Percentiles rank a stretch among this genome's conserved stretches.
Evolutionary conservation across 2,113 vertebrate species (phyloP).

Genomic region (Protomyctophum bolini): DNA sequence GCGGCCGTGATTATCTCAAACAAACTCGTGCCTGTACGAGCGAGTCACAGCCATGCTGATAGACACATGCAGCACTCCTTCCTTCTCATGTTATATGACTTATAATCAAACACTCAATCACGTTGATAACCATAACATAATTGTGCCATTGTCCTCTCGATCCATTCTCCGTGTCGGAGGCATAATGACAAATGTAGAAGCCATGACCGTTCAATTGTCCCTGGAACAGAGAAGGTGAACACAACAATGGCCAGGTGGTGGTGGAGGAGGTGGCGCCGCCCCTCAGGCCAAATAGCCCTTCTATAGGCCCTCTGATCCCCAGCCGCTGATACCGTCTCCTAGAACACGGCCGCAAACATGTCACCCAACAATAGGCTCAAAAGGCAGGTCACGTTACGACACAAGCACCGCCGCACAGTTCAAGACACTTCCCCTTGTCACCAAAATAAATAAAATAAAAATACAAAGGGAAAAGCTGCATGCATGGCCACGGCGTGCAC

Average conservation of each 20-base stretch:
- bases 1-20: no score
- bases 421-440: conserved; percentile 4
- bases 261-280: not conserved
- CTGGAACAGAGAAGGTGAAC: conserved; percentile 19
- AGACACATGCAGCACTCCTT: no score
- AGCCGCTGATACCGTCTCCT: conserved; percentile 28
- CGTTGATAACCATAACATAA: no score
- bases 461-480: not conserved
- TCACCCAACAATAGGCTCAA: conserved; percentile 5
- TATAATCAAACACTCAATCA: no score
- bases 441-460: not conserved
- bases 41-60: no score
- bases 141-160: no score
- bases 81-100: no score
- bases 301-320: conserved; percentile 37
- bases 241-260: conserved; percentile 25
- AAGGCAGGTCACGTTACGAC: conserved; percentile 10
- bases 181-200: no score
- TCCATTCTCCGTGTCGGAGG: no score
- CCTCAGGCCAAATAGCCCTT: not conserved
- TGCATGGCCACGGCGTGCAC: no score
- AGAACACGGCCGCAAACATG: conserved; percentile 35
- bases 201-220: no score
- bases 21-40: no score
- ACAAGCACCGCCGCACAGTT: not conserved